Conservation (phyloP, 1,140 invertebrate genomes). For the Whitmania pigra region DNA sequence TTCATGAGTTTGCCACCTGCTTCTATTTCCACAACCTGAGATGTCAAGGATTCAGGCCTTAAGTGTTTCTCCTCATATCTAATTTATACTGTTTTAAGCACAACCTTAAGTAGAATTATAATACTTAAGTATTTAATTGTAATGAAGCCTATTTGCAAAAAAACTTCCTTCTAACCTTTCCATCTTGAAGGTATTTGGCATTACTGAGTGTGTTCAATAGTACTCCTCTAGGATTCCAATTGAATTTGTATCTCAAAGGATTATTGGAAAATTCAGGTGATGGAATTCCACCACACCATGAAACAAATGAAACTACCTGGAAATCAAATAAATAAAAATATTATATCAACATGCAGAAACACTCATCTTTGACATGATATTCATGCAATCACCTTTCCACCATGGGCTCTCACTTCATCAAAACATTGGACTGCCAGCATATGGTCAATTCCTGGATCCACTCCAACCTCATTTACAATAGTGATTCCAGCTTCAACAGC, state of each 20-base stretch:
- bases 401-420: constrained; percentile 68
- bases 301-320: constrained; percentile 70
- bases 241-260: constrained; percentile 85
- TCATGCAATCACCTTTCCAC: constrained; percentile 43
- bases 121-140: not conserved
- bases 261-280: constrained; percentile 89
- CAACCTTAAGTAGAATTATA: not conserved
- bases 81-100: not conserved
- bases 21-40: constrained; percentile 69
- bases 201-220: constrained; percentile 73
- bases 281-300: constrained; percentile 89
- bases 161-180: constrained; percentile 36
- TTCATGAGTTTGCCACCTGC: constrained; percentile 79
- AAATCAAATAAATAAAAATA: not conserved
- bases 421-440: constrained; percentile 92
- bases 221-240: constrained; percentile 80
- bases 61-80: not conserved
- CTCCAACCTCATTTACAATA: constrained; percentile 83
- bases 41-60: constrained; percentile 25
- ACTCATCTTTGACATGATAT: constrained; percentile 19
- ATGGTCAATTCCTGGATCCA: constrained; percentile 97
- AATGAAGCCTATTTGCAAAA: not conserved
- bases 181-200: constrained; percentile 73
- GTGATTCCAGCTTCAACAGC: constrained; percentile 73
- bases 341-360: not conserved